phyloP scores from a whole-genome alignment of 2,888 invertebrate genomes.

The Dugesia japonica region DNA sequence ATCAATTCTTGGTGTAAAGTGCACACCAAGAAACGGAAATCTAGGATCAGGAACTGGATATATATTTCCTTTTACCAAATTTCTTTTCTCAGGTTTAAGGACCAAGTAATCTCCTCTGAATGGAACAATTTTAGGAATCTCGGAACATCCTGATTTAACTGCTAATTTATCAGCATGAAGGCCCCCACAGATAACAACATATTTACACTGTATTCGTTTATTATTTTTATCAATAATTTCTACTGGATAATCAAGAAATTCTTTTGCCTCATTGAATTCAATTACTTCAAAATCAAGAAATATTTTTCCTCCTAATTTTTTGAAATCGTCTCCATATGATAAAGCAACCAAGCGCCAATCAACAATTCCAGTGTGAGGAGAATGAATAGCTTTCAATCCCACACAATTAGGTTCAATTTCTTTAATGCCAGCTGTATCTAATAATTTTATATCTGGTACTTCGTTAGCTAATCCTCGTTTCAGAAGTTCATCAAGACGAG shows the following conservation, averaged over 20 bases:
- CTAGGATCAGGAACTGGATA: slow-evolving; percentile 92
- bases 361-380: slow-evolving; percentile 89
- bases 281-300: slow-evolving; percentile 63
- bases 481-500: slow-evolving; percentile 60
- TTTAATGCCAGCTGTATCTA: slow-evolving; percentile 53
- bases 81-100: slow-evolving; percentile 60
- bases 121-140: slow-evolving; percentile 69
- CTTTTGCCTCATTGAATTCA: slow-evolving; percentile 52
- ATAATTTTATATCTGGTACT: slow-evolving; percentile 54
- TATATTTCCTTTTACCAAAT: slow-evolving; percentile 73
- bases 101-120: slow-evolving; percentile 88
- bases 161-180: slow-evolving; percentile 79
- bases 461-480: slow-evolving; percentile 68
- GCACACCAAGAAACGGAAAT: slow-evolving; percentile 91
- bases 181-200: slow-evolving; percentile 83
- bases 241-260: slow-evolving; percentile 35
- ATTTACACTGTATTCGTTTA: slow-evolving; percentile 52
- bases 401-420: slow-evolving; percentile 66
- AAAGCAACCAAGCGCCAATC: slow-evolving; percentile 70
- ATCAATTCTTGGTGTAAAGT: slow-evolving; percentile 84
- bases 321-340: slow-evolving; percentile 67
- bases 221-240: neutral
- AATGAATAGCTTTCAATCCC: slow-evolving; percentile 62
- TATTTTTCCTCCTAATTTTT: slow-evolving; percentile 60
- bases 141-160: slow-evolving; percentile 64